Conservation (phyloP, 1,140 invertebrate species). For the Calliphora vicina region DNA sequence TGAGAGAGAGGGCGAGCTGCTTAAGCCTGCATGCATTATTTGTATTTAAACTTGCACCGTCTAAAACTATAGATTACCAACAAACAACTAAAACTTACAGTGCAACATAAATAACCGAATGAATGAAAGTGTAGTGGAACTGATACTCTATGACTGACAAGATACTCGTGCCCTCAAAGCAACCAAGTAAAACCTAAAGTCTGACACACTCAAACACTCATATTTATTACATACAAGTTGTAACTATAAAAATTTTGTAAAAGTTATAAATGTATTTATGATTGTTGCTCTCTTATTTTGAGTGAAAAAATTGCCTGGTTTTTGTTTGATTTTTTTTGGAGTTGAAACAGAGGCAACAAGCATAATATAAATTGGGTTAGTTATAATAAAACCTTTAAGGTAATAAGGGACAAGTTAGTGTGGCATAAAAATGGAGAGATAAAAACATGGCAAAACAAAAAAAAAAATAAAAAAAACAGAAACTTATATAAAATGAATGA, state of each 20-base stretch:
- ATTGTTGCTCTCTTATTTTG: background rate
- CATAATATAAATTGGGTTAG: background rate
- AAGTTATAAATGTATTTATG: background rate
- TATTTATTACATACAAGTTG: no score
- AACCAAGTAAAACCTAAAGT: no score
- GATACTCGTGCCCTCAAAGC: background rate
- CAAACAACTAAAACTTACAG: no score
- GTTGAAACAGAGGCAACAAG: background rate
- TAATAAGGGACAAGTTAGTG: background rate
- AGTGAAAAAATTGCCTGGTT: background rate
- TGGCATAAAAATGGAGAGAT: background rate
- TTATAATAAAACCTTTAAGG: background rate
- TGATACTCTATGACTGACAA: background rate
- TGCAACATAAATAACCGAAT: background rate
- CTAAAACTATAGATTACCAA: no score
- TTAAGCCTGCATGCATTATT: background rate
- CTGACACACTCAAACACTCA: no score
- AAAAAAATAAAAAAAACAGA: no score
- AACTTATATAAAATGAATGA: background rate
- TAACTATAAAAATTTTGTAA: no score
- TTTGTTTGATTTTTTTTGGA: background rate
- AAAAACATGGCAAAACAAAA: background rate
- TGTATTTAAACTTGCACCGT: background rate
- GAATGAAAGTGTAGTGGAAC: background rate
- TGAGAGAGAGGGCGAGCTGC: background rate